Percentiles rank a stretch among this genome's conserved stretches.
Conservation (phyloP, 2,113 vertebrate genomes). For the Pelodiscus sinensis region DNA sequence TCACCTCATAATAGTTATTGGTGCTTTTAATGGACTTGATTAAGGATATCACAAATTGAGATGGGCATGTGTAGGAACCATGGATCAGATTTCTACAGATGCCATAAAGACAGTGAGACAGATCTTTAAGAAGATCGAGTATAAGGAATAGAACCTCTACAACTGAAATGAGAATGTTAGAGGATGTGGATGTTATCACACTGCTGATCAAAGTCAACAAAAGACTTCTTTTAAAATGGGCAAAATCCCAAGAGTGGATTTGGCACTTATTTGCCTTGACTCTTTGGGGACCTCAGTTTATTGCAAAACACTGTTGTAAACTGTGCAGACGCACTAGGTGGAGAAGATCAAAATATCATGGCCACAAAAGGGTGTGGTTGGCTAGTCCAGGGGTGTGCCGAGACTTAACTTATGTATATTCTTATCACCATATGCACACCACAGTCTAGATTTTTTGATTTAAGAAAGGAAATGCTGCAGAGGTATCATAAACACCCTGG, state of each 20-base stretch:
- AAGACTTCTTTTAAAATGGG: not conserved
- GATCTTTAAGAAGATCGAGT: not conserved
- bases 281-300: not conserved
- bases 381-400: not conserved
- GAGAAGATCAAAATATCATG: not conserved
- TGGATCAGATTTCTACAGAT: not conserved
- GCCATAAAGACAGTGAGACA: not conserved
- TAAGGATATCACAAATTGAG: not conserved
- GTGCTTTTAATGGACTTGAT: not conserved
- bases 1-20: not conserved
- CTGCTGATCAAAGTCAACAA: not conserved
- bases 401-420: not conserved
- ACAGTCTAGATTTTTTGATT: not conserved
- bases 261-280: not conserved
- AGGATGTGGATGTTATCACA: not conserved
- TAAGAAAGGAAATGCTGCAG: not conserved
- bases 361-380: not conserved
- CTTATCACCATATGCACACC: conserved; percentile 28
- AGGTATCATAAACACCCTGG: not conserved
- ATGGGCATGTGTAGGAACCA: not conserved
- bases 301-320: not conserved
- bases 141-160: not conserved
- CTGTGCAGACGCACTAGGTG: not conserved
- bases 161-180: not conserved
- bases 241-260: not conserved